Evolutionary conservation across 1,140 invertebrate genomes (phyloP).

Genomic region (Goniozus legneri): DNA sequence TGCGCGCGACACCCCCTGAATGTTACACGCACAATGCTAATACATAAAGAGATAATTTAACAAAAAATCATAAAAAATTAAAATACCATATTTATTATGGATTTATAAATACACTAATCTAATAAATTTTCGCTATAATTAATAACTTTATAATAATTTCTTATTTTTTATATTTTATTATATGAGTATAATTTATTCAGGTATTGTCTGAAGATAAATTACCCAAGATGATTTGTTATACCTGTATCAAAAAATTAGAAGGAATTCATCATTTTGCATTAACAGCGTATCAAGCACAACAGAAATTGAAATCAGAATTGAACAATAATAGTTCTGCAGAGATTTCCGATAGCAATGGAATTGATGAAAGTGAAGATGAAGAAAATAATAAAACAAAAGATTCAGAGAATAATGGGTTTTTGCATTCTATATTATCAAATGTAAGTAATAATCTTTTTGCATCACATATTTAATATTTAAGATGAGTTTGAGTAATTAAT

Average conservation of each 20-base stretch:
- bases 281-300: conserved; percentile 57
- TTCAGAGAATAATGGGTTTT: conserved; percentile 46
- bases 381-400: conserved; percentile 32
- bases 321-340: conserved; percentile 24
- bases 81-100: no score
- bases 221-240: conserved; percentile 58
- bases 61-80: no score
- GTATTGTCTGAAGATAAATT: conserved; percentile 56
- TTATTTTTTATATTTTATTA: not conserved
- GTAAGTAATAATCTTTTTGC: conserved; percentile 27
- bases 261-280: conserved; percentile 58
- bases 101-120: no score
- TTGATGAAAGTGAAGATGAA: conserved; percentile 31
- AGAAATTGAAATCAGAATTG: conserved; percentile 51
- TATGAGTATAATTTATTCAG: conserved; percentile 28
- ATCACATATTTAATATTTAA: no score
- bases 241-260: conserved; percentile 56
- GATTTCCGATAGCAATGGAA: conserved; percentile 16
- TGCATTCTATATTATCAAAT: conserved; percentile 58
- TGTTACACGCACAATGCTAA: no score
- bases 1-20: no score
- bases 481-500: no score
- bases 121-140: not conserved
- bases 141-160: conserved; percentile 4
- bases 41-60: no score